phyloP scores from a whole-genome alignment of 2,113 vertebrate species.

The Myotis brandtii region DNA sequence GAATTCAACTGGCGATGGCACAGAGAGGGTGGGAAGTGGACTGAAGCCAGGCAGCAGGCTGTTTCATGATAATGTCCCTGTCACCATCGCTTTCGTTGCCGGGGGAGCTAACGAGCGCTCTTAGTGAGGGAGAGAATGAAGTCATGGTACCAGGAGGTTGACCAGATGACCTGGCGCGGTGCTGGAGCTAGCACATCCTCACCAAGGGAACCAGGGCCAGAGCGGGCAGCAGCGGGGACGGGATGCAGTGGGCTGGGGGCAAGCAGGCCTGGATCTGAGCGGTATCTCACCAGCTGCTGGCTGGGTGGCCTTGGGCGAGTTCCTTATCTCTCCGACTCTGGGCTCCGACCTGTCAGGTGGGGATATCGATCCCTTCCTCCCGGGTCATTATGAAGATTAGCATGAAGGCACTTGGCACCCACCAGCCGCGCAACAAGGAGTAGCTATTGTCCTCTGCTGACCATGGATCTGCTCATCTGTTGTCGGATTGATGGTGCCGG shows the following conservation, averaged over 20 bases:
- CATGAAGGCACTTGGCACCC: background rate
- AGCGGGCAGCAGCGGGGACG: background rate
- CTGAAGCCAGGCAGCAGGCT: background rate
- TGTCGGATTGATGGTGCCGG: background rate
- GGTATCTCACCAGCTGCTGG: background rate
- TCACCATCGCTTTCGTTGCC: background rate
- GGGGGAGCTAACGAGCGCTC: background rate
- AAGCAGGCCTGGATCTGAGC: background rate
- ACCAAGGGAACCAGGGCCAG: background rate
- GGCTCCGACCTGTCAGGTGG: background rate
- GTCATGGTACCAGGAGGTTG: background rate
- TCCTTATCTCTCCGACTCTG: background rate
- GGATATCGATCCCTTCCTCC: background rate
- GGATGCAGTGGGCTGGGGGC: background rate
- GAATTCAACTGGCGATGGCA: background rate
- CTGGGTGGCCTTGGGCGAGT: background rate
- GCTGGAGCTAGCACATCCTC: background rate
- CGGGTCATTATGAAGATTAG: constrained; percentile 3
- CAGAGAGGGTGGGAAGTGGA: background rate
- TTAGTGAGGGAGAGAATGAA: background rate
- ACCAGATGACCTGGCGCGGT: background rate
- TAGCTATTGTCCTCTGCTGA: background rate
- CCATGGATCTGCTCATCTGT: background rate
- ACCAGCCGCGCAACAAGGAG: background rate
- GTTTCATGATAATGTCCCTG: background rate